These are phyloP conservation scores for Cotesia congregata DNA, from an alignment of 2,888 invertebrate species.

Conservation along the genomic window DNA sequence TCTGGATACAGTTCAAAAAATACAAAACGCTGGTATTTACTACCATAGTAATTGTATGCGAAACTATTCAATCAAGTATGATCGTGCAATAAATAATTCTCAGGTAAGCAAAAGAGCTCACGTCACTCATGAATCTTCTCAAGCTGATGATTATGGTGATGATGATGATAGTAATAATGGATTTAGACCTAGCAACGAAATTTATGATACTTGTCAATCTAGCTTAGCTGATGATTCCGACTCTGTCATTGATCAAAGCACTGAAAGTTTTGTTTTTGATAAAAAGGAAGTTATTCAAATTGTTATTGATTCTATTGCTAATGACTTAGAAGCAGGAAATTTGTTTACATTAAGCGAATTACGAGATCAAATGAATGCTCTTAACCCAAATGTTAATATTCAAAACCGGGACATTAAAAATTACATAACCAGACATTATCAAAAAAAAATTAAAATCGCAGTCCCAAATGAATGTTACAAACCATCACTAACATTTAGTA, in stretches of 20 bases:
- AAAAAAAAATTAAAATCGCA: not conserved
- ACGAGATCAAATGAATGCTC: slow-evolving; percentile 16
- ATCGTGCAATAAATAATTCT: not conserved
- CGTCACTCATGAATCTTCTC: not conserved
- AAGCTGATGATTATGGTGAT: not conserved
- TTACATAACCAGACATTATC: not conserved
- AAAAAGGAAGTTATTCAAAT: slow-evolving; percentile 1
- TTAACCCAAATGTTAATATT: not conserved
- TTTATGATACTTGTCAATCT: not conserved
- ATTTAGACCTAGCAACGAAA: not conserved
- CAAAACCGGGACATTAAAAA: slow-evolving; percentile 11
- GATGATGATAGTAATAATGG: slow-evolving; percentile 5
- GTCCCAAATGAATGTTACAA: not conserved
- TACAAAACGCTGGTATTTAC: not conserved
- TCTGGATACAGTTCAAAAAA: slow-evolving; percentile 16
- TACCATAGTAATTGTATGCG: slow-evolving; percentile 23
- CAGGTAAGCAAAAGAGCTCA: not conserved
- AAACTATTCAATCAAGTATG: slow-evolving; percentile 12
- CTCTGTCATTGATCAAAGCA: slow-evolving; percentile 4
- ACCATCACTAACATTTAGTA: not conserved
- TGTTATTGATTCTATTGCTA: slow-evolving; percentile 1
- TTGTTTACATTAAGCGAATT: not conserved
- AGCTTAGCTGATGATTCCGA: not conserved
- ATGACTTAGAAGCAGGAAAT: not conserved
- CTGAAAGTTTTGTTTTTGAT: not conserved